Percentiles rank a stretch among this genome's conserved stretches.
These are phyloP conservation scores for Xestoiulus laeticollis DNA, from an alignment of 2,888 invertebrate genomes.

Conservation along the genomic window DNA sequence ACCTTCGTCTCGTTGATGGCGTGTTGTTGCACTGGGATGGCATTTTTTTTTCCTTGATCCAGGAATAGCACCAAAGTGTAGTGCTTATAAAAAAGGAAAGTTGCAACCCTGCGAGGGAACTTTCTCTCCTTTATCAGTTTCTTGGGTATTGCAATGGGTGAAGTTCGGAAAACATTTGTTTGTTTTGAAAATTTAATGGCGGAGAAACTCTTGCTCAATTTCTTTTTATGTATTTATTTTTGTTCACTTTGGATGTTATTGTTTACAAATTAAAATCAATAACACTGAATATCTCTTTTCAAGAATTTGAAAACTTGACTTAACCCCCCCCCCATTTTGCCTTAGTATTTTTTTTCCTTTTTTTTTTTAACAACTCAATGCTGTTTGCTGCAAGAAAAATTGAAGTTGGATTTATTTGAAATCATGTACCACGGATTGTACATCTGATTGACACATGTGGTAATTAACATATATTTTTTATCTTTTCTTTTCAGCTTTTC, in stretches of 20 bases:
- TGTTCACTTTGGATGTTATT: neutral
- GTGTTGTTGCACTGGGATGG: neutral
- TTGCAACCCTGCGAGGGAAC: neutral
- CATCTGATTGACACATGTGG: too few species aligned
- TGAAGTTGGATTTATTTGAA: too few species aligned
- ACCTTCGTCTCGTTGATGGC: neutral
- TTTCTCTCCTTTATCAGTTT: neutral
- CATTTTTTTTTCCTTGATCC: neutral
- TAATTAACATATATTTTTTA: too few species aligned
- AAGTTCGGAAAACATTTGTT: neutral
- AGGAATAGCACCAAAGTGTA: constrained; percentile 15
- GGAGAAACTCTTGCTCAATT: constrained; percentile 16
- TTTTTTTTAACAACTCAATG: neutral
- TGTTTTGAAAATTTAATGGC: constrained; percentile 8
- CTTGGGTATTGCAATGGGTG: neutral
- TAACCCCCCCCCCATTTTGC: neutral
- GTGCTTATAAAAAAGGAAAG: constrained; percentile 35
- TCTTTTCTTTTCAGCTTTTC: constrained; percentile 75
- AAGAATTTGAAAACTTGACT: neutral
- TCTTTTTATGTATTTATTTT: constrained; percentile 11
- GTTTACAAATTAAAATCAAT: neutral
- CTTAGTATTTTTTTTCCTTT: neutral
- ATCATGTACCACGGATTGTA: too few species aligned
- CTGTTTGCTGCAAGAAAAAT: neutral
- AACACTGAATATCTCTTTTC: neutral